Evolutionary conservation across 2,797 vertebrate genomes (phyloP).

Genomic region (Cirrhinus molitorella): DNA sequence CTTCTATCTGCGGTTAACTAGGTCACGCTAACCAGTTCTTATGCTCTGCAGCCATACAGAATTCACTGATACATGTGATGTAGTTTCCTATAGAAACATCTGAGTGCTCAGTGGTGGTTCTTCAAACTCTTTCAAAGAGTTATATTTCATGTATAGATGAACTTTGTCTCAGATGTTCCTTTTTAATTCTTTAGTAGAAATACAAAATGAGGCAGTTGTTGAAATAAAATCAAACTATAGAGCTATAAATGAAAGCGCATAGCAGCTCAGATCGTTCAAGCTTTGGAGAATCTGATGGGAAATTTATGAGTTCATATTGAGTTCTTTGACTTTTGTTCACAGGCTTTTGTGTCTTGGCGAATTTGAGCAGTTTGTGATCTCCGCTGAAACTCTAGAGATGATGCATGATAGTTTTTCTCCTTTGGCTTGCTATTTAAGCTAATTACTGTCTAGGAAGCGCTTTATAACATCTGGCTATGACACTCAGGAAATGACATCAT

Average conservation of each 20-base stretch:
- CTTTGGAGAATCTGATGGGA: constrained; percentile 6
- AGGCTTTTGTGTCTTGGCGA: not conserved
- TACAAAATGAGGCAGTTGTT: not conserved
- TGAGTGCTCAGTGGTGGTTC: not conserved
- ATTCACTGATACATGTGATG: not conserved
- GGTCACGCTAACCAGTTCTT: not conserved
- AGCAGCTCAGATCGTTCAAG: constrained; percentile 1
- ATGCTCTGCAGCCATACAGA: not conserved
- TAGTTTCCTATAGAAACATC: not conserved
- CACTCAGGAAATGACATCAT: not conserved
- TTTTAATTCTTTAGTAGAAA: not conserved
- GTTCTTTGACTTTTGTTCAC: not conserved
- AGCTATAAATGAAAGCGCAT: not conserved
- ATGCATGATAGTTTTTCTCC: not conserved
- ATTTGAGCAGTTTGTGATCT: constrained; percentile 10
- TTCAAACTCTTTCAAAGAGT: not conserved
- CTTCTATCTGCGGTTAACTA: not conserved
- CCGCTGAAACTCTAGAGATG: not conserved
- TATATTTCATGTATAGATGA: constrained; percentile 4
- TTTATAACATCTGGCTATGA: not conserved
- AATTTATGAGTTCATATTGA: constrained; percentile 9
- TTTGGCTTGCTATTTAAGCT: not conserved
- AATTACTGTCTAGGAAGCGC: not conserved
- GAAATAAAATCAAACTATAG: not conserved
- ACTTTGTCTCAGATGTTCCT: not conserved